phyloP scores from a whole-genome alignment of 2,888 invertebrate species.

The Dryobota labecula region DNA sequence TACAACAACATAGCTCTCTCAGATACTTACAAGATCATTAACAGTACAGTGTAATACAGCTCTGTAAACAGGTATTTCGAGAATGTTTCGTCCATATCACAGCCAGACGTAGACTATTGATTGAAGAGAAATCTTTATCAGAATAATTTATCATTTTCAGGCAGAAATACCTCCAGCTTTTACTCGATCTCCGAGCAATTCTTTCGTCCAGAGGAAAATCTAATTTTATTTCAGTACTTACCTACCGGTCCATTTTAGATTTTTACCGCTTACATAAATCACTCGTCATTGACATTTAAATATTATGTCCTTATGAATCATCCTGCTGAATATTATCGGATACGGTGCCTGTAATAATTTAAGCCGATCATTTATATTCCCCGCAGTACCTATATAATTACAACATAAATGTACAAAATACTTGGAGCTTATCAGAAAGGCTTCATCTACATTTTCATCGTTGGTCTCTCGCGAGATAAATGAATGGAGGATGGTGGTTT shows the following conservation, averaged over 20 bases:
- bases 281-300: constrained; percentile 41
- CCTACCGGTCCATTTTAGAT: constrained; percentile 38
- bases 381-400: constrained; percentile 76
- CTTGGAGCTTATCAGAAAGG: constrained; percentile 79
- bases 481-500: constrained; percentile 79
- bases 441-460: constrained; percentile 86
- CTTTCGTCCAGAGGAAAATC: constrained; percentile 36
- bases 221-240: constrained; percentile 41
- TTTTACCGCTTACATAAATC: constrained; percentile 53
- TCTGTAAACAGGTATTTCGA: neutral
- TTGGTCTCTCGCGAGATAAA: constrained; percentile 79
- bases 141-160: constrained; percentile 56
- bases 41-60: constrained; percentile 5
- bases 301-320: constrained; percentile 48
- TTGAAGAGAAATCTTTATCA: constrained; percentile 51
- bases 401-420: constrained; percentile 79
- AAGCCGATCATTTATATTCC: constrained; percentile 71
- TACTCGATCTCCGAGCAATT: constrained; percentile 44
- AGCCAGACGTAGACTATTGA: constrained; percentile 49
- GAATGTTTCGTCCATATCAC: constrained; percentile 20
- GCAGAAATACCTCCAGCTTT: constrained; percentile 39
- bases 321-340: constrained; percentile 51
- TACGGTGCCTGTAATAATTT: constrained; percentile 61
- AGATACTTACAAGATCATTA: constrained; percentile 7
- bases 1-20: neutral